Evolutionary conservation across 2,888 invertebrate genomes (phyloP).

Genomic region (Onchidella celtica): DNA sequence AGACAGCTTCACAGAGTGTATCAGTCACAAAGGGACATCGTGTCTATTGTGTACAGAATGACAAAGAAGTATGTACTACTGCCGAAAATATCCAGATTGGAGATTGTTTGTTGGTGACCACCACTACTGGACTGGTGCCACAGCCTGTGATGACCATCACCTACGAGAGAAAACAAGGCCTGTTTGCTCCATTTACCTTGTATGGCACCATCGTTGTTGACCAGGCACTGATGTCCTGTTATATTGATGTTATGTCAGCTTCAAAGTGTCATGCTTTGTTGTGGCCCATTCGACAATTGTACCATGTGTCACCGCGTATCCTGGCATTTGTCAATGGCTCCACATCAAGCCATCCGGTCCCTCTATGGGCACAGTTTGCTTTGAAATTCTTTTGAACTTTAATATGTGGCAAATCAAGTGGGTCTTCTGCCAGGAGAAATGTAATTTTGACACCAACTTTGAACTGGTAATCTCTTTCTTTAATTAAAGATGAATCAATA

Average conservation of each 20-base stretch:
- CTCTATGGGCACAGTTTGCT: conserved; percentile 16
- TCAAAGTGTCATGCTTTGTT: conserved; percentile 12
- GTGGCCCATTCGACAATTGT: conserved; percentile 38
- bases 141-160: background rate
- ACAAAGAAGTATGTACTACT: background rate
- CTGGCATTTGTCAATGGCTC: conserved; percentile 11
- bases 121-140: background rate
- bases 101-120: background rate
- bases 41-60: conserved; percentile 15
- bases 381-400: too few species aligned
- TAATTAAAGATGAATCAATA: too few species aligned
- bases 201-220: conserved; percentile 27
- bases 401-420: too few species aligned
- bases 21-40: conserved; percentile 7
- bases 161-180: conserved; percentile 17
- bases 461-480: too few species aligned
- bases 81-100: conserved; percentile 5
- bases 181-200: conserved; percentile 44
- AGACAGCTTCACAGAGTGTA: conserved; percentile 6
- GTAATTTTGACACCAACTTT: too few species aligned
- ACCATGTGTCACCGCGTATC: background rate
- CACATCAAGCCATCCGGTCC: background rate
- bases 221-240: conserved; percentile 25
- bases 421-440: too few species aligned
- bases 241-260: conserved; percentile 3